Conservation (phyloP, 2,797 vertebrate species). For the Oryzias sinensis region DNA sequence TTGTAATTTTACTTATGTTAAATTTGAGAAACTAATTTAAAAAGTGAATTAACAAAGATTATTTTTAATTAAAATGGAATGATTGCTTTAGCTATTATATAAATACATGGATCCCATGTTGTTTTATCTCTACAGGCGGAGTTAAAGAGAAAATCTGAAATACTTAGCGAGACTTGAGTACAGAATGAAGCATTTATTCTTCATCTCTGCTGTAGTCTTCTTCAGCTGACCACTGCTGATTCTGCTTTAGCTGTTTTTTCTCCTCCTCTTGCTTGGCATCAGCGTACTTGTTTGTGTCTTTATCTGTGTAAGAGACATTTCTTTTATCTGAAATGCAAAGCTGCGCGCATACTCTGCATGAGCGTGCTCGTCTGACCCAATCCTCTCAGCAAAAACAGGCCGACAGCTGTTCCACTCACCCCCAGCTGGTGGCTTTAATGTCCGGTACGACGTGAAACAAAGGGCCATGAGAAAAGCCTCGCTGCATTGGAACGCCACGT, state of each 20-base stretch:
- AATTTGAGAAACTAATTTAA: no score
- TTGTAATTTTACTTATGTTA: no score
- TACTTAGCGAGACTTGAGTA: no score
- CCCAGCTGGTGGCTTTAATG: conserved; percentile 52
- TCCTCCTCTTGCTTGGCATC: conserved; percentile 23
- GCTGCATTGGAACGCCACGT: conserved; percentile 76
- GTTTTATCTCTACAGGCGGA: no score
- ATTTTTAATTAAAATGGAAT: no score
- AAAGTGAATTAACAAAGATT: no score
- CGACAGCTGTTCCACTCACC: conserved; percentile 68
- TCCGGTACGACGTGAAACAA: conserved; percentile 74
- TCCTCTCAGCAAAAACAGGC: conserved; percentile 13
- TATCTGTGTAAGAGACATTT: conserved; percentile 35
- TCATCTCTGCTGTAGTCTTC: no score
- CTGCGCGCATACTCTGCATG: background rate
- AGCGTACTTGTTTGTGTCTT: background rate
- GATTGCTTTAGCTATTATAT: no score
- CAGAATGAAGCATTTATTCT: no score
- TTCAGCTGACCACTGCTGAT: no score
- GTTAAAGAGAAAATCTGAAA: no score
- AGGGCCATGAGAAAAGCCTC: conserved; percentile 80
- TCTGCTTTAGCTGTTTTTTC: conserved; percentile 9
- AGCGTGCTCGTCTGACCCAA: background rate
- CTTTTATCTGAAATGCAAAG: conserved; percentile 9
- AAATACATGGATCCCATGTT: no score